Percentiles rank a stretch among this genome's conserved stretches.
Evolutionary conservation across 1,140 invertebrate genomes (phyloP).

Genomic region (Aphelinus atriplicis): DNA sequence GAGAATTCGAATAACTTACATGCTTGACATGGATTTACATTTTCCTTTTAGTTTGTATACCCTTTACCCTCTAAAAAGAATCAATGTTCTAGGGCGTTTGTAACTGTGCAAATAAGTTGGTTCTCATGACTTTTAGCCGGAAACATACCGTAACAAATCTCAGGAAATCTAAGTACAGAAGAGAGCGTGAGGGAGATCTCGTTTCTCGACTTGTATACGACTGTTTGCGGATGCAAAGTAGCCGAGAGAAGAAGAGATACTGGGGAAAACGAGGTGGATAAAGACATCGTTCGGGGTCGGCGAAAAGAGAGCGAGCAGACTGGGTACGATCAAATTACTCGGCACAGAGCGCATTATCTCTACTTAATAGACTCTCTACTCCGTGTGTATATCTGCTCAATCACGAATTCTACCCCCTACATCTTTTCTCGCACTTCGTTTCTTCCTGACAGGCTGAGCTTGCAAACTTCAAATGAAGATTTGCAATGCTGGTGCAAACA

Average conservation of each 20-base stretch:
- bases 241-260: background rate
- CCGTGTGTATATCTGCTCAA: constrained; percentile 29
- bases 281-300: constrained; percentile 6
- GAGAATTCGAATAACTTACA: no score
- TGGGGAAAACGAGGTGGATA: constrained; percentile 24
- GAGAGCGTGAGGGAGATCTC: no score
- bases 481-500: no score
- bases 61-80: background rate
- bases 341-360: constrained; percentile 63
- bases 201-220: background rate
- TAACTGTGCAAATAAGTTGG: no score
- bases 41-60: background rate
- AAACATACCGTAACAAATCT: no score
- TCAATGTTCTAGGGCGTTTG: background rate
- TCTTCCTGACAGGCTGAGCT: no score
- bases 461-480: no score
- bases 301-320: constrained; percentile 8
- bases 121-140: no score
- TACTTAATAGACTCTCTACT: constrained; percentile 57
- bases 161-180: no score
- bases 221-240: constrained; percentile 34
- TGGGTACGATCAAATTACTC: constrained; percentile 58
- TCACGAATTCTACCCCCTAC: constrained; percentile 24
- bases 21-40: no score
- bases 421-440: constrained; percentile 5